Evolutionary conservation across 2,797 vertebrate genomes (phyloP).

Genomic region (Acridotheres tristis): DNA sequence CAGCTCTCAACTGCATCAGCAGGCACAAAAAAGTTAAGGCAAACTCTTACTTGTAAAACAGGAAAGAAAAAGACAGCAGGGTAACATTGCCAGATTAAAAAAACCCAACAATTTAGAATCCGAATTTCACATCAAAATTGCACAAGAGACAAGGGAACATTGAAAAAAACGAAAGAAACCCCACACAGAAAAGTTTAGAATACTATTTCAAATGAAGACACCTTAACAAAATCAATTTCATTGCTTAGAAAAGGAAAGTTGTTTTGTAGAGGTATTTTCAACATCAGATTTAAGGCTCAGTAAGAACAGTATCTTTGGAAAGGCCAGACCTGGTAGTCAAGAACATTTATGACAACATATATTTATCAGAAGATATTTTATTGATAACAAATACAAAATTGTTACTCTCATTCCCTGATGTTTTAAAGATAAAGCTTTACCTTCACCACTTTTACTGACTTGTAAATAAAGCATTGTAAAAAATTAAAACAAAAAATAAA

Average conservation of each 20-base stretch:
- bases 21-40: not conserved
- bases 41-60: not conserved
- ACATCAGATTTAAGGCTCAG: slow-evolving; percentile 14
- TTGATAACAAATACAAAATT: slow-evolving; percentile 71
- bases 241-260: not conserved
- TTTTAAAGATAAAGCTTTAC: slow-evolving; percentile 64
- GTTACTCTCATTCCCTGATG: slow-evolving; percentile 45
- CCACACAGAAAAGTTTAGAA: not conserved
- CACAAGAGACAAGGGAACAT: not conserved
- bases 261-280: not conserved
- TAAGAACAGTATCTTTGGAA: not conserved
- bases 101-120: not conserved
- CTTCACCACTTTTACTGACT: not conserved
- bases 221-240: not conserved
- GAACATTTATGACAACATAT: slow-evolving; percentile 16
- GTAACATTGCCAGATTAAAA: not conserved
- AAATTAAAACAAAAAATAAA: slow-evolving; percentile 9
- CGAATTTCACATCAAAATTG: not conserved
- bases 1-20: not conserved
- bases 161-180: not conserved
- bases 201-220: not conserved
- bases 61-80: not conserved
- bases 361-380: slow-evolving; percentile 70
- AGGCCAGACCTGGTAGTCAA: not conserved
- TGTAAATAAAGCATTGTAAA: slow-evolving; percentile 46